Percentiles rank a stretch among this genome's conserved stretches.
These are phyloP conservation scores for Erannis defoliaria DNA, from an alignment of 2,888 invertebrate species.

Conservation along the genomic window DNA sequence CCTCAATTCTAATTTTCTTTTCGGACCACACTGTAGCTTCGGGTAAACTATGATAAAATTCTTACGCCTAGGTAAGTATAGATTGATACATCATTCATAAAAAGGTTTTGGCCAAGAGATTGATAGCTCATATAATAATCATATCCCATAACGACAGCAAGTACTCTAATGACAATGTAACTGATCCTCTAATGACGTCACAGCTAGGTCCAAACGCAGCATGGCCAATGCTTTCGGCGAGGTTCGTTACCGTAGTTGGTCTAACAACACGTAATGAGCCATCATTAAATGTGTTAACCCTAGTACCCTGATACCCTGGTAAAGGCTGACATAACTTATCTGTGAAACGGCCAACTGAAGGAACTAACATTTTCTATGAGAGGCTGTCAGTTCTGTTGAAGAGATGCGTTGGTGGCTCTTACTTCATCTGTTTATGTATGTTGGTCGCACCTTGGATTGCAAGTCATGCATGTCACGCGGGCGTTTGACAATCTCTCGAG, in stretches of 20 bases:
- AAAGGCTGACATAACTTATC: neutral
- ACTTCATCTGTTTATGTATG: neutral
- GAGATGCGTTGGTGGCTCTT: neutral
- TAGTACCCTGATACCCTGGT: constrained; percentile 51
- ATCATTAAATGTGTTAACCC: constrained; percentile 85
- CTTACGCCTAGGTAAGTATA: neutral
- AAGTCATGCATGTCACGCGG: constrained; percentile 36
- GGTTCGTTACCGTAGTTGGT: constrained; percentile 82
- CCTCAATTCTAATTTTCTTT: no score
- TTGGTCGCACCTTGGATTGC: constrained; percentile 18
- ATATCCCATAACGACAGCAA: constrained; percentile 44
- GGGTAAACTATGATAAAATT: no score
- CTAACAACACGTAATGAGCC: constrained; percentile 82
- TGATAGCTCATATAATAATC: constrained; percentile 32
- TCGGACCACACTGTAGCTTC: no score
- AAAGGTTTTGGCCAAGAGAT: neutral
- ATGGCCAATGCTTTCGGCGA: constrained; percentile 77
- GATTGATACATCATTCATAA: neutral
- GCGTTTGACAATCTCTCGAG: constrained; percentile 39
- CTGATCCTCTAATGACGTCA: constrained; percentile 60
- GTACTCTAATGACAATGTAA: constrained; percentile 49
- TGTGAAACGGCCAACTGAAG: neutral
- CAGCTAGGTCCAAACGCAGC: constrained; percentile 72
- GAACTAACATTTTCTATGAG: neutral
- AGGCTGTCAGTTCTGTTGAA: neutral